phyloP scores from a whole-genome alignment of 2,797 vertebrate genomes.

The Pipistrellus kuhlii region DNA sequence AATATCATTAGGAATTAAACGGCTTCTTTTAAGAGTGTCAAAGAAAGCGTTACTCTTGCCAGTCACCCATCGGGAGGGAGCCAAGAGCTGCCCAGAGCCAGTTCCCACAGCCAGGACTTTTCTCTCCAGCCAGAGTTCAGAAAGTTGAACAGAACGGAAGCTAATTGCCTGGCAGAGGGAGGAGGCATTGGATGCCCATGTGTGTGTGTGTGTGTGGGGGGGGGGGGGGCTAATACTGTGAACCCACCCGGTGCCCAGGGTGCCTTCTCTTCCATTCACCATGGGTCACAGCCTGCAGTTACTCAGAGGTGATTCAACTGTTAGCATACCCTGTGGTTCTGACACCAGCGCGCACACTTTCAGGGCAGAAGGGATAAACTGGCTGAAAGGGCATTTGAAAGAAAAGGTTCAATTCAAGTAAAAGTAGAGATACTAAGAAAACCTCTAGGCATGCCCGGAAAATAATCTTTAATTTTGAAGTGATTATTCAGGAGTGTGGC shows the following conservation, averaged over 20 bases:
- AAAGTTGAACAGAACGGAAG: conserved; percentile 80
- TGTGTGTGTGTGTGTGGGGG: background rate
- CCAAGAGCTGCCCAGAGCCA: conserved; percentile 72
- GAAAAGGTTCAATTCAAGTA: conserved; percentile 4
- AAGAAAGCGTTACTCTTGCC: conserved; percentile 77
- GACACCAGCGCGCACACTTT: background rate
- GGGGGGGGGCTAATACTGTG: background rate
- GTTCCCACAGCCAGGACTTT: conserved; percentile 80
- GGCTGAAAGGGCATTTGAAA: conserved; percentile 58
- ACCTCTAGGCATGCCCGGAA: background rate
- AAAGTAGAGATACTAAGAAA: background rate
- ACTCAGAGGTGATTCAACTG: background rate
- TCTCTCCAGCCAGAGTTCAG: conserved; percentile 75
- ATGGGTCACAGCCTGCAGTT: background rate
- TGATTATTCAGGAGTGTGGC: background rate
- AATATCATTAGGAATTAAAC: conserved; percentile 80
- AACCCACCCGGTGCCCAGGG: conserved; percentile 1
- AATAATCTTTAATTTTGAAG: conserved; percentile 14
- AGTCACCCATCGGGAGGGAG: conserved; percentile 66
- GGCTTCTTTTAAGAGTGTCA: conserved; percentile 76
- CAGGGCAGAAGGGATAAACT: background rate
- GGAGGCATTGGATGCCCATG: background rate
- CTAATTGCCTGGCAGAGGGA: conserved; percentile 77
- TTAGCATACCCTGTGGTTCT: background rate
- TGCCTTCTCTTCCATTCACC: background rate